Evolutionary conservation across 2,797 vertebrate species (phyloP), one percentile per base, ranked within the genome.

Genomic region (Chiroxiphia lanceolata): DNA sequence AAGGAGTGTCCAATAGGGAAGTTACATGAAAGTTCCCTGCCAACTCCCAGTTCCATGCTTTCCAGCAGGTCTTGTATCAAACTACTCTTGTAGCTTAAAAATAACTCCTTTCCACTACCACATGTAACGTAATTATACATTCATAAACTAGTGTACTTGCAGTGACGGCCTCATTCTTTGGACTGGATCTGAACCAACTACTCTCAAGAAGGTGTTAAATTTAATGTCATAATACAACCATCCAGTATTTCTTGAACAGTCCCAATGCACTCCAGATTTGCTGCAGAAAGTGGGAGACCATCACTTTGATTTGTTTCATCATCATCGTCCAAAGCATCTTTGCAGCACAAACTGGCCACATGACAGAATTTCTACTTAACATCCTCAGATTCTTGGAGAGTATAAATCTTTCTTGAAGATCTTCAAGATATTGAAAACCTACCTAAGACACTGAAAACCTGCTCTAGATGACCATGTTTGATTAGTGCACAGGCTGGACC

Each of bases 391-490:
- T 75, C 12, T 8, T 79, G 21, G 38, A 79, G 9, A 8, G 42
- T 15, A 20, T 34, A 26, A 27, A 5, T 38, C 16, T 67, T 64
- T 47, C 31, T 51, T 83, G 33, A 63, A 89, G 21, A 40, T 40
- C 27, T 48, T 84, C 31, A 70, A 10, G 21, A 11, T 56, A 10
- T 15, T 74, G 20, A 64, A 72, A 76, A 31, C 29, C 42, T 78
- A 9, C 27, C 27, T 64, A 68, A 65, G 21, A 34, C 17, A 11
- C 16, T 63, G 26, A 57, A 21, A 48, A 12, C 6, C 13, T 47
- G 5, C 5, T 87, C 3, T 56, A 33, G 12, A 15, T 84, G 65
- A 64, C 26, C 0, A 0, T 72, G 12, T 80, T 80, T 17, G 2
- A 45, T 12, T 40, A 69, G 14, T 61, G 27, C 9, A 3, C 19